Percentiles rank a stretch among this genome's conserved stretches.
These are phyloP conservation scores for Stichodactyla helianthus DNA, from an alignment of 64 coral and sea anemone genomes.

Conservation along the genomic window DNA sequence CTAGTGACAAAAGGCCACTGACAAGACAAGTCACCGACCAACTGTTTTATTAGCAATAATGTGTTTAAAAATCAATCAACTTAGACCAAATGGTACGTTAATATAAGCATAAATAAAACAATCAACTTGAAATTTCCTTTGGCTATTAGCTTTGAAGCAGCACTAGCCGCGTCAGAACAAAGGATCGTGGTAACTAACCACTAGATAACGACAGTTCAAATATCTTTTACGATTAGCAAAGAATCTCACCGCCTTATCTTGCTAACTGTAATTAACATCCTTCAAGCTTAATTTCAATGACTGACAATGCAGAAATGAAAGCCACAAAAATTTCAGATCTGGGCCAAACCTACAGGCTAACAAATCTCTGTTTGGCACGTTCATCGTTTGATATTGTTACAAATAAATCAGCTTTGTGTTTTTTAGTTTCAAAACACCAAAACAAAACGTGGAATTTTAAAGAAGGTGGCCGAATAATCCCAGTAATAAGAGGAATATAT, in stretches of 20 bases:
- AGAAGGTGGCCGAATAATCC: no score
- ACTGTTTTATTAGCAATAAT: neutral
- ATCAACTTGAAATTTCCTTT: neutral
- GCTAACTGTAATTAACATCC: neutral
- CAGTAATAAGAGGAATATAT: neutral
- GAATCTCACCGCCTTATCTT: neutral
- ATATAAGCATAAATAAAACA: neutral
- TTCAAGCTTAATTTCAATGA: constrained; percentile 13
- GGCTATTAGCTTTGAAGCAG: no score
- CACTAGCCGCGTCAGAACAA: neutral
- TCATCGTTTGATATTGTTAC: neutral
- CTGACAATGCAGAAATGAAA: neutral
- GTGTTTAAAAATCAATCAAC: constrained; percentile 5
- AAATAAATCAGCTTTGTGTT: neutral
- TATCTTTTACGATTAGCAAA: neutral
- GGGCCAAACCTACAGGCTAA: neutral
- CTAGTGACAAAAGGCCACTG: neutral
- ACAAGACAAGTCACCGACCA: neutral
- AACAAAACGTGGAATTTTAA: no score
- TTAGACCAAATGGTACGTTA: neutral
- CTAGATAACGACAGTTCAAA: neutral
- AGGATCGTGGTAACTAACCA: neutral
- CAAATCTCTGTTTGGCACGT: neutral
- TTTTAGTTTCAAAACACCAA: no score
- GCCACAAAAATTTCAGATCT: neutral